Evolutionary conservation across 2,113 vertebrate genomes (phyloP).

Genomic region (Chaenocephalus aceratus): DNA sequence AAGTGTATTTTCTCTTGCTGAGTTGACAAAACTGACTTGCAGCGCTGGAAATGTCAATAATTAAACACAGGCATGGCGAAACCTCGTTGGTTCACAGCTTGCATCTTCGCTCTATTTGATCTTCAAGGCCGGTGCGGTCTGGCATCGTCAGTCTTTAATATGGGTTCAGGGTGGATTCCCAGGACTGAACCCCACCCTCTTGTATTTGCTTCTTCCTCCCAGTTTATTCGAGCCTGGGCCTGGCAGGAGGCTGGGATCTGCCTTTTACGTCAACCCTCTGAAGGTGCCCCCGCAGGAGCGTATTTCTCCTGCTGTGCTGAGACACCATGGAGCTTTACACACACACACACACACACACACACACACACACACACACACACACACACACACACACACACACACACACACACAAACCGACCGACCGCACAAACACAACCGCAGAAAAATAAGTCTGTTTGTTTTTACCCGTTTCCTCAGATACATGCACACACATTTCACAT

Average conservation of each 20-base stretch:
- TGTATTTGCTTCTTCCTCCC: constrained; percentile 57
- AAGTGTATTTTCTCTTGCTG: constrained; percentile 69
- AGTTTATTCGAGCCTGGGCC: constrained; percentile 46
- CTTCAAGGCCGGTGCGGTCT: constrained; percentile 75
- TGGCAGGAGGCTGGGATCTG: constrained; percentile 69
- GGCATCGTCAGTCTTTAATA: constrained; percentile 76
- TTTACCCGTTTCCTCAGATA: not conserved
- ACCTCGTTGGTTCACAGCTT: constrained; percentile 78
- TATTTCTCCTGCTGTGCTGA: constrained; percentile 68
- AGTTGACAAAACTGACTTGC: constrained; percentile 74
- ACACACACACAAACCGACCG: not conserved
- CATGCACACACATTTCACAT: constrained; percentile 5
- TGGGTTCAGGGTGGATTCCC: constrained; percentile 70
- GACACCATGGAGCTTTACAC: constrained; percentile 44
- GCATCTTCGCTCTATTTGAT: constrained; percentile 81
- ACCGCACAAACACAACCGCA: constrained; percentile 8
- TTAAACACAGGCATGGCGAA: constrained; percentile 76
- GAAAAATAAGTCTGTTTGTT: constrained; percentile 26
- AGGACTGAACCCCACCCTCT: constrained; percentile 65
- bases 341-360: not conserved
- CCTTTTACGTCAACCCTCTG: constrained; percentile 67
- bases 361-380: not conserved
- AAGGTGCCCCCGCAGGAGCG: constrained; percentile 69
- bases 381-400: not conserved
- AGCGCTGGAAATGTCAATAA: constrained; percentile 80